Evolutionary conservation across 2,797 vertebrate species (phyloP).

Genomic region (Phrynocephalus guinanensis): DNA sequence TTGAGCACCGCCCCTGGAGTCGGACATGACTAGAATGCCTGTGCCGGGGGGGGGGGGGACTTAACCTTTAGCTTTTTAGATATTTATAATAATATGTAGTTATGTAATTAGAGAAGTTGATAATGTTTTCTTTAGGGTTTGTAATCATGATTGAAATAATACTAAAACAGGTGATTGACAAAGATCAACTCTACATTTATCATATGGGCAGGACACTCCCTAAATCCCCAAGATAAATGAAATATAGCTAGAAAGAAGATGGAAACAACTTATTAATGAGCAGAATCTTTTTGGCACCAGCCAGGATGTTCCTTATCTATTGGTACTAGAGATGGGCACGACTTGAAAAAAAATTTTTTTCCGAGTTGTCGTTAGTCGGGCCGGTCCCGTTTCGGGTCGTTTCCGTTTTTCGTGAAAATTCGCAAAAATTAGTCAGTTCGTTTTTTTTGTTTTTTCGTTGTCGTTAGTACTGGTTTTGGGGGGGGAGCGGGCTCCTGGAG

Average conservation of each 20-base stretch:
- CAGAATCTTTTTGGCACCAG: neutral
- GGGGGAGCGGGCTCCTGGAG: too few relatives aligned
- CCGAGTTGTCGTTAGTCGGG: too few relatives aligned
- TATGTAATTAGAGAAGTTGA: constrained; percentile 49
- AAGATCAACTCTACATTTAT: constrained; percentile 52
- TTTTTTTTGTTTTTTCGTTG: too few relatives aligned
- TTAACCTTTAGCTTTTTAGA: neutral
- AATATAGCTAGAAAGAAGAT: neutral
- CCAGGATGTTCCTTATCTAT: neutral
- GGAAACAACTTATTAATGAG: neutral
- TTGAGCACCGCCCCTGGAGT: too few relatives aligned
- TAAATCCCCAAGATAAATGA: neutral
- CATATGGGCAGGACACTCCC: neutral
- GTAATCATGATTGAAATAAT: constrained; percentile 31
- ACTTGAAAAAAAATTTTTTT: too few relatives aligned
- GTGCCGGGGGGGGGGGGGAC: too few relatives aligned
- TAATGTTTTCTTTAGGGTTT: constrained; percentile 33
- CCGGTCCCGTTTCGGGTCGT: too few relatives aligned
- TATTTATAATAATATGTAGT: constrained; percentile 30
- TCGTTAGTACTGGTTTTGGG: too few relatives aligned
- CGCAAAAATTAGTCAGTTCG: too few relatives aligned
- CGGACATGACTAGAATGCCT: too few relatives aligned
- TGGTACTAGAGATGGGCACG: too few relatives aligned
- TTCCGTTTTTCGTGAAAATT: too few relatives aligned
- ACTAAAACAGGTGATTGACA: constrained; percentile 44